A percentile compares a stretch with the other conserved stretches of the same genome.
phyloP scores from a whole-genome alignment of 30 jellyfish, hydroid and myxozoan species.

The Mastigias papua region DNA sequence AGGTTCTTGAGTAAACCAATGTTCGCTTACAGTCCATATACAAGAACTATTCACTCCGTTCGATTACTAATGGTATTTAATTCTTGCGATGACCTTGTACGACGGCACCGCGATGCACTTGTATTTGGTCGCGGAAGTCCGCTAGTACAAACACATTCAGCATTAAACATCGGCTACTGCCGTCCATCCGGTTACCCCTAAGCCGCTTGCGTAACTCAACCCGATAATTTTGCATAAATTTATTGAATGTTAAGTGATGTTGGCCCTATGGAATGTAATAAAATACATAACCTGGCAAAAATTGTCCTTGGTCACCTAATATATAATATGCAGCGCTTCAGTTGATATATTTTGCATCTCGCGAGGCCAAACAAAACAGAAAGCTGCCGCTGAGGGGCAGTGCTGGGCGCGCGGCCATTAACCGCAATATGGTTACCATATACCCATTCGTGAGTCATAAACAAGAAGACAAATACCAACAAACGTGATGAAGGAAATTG shows the following conservation, averaged over 20 bases:
- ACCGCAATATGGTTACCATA: not conserved
- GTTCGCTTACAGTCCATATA: not conserved
- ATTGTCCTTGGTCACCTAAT: no score
- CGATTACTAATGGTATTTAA: not conserved
- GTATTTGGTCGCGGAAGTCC: constrained; percentile 13
- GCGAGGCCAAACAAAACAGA: no score
- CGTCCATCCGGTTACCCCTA: not conserved
- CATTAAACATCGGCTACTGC: not conserved
- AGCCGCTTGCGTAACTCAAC: constrained; percentile 1
- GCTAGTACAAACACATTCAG: not conserved
- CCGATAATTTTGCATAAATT: no score
- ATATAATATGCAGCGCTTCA: no score
- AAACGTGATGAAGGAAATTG: not conserved
- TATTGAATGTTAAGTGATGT: no score
- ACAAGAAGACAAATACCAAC: not conserved
- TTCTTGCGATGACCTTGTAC: not conserved
- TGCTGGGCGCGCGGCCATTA: not conserved
- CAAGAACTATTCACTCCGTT: not conserved
- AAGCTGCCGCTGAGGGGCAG: not conserved
- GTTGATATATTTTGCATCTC: no score
- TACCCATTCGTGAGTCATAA: not conserved
- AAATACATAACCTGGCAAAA: no score
- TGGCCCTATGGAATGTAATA: no score
- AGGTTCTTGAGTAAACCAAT: not conserved
- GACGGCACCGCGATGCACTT: not conserved